Conservation (phyloP, 2,797 vertebrate genomes). For the Tachyglossus aculeatus region DNA sequence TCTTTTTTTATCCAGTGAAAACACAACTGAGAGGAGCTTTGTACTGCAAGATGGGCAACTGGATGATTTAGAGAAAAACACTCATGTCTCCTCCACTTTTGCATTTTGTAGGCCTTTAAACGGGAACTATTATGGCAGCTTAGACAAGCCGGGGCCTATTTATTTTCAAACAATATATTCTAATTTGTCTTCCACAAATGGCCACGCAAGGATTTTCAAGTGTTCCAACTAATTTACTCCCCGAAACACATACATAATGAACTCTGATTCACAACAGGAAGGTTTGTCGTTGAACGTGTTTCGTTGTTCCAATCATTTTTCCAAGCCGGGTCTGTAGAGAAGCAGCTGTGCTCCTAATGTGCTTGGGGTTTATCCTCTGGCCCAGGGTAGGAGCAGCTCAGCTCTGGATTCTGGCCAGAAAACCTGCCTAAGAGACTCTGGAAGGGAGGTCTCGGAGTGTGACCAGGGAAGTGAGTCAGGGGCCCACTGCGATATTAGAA, state of each 20-base stretch:
- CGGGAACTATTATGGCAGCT: background rate
- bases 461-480: no score
- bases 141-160: background rate
- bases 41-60: background rate
- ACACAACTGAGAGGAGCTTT: background rate
- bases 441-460: no score
- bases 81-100: background rate
- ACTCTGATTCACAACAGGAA: rapidly evolving
- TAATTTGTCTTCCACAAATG: background rate
- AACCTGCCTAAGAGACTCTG: no score
- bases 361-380: no score
- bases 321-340: rapidly evolving
- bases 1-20: background rate
- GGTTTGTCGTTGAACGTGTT: rapidly evolving
- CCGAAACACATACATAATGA: rapidly evolving
- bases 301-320: background rate
- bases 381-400: no score
- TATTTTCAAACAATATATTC: background rate
- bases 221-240: background rate
- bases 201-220: background rate
- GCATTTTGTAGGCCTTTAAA: background rate
- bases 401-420: no score
- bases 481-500: no score
- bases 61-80: background rate
- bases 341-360: background rate